Conservation (phyloP, 2,113 vertebrate species). For the Mus musculus region GRCm39 chr9:115697501-115698000, state of each 20-base stretch:
- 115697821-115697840: neutral
- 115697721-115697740: slow-evolving; percentile 48
- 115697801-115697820: too few species aligned
- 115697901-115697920: neutral
- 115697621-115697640: slow-evolving; percentile 20
- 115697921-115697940: neutral
- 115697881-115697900: neutral
- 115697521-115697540: neutral
- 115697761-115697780: neutral
- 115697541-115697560: neutral
- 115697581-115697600: slow-evolving; percentile 33
- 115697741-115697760: neutral
- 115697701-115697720: slow-evolving; percentile 65
- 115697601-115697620: slow-evolving; percentile 41
- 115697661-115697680: slow-evolving; percentile 41
- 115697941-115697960: neutral
- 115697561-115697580: slow-evolving; percentile 25
- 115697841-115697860: neutral
- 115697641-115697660: slow-evolving; percentile 40
- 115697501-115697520: slow-evolving; percentile 38
- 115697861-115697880: slow-evolving; percentile 5
- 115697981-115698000: neutral
- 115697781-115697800: too few species aligned
- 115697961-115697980: neutral
- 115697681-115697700: slow-evolving; percentile 42